Percentiles rank a stretch among this genome's conserved stretches.
phyloP scores from a whole-genome alignment of 2,113 vertebrate genomes.

The Urocitellus parryii region DNA sequence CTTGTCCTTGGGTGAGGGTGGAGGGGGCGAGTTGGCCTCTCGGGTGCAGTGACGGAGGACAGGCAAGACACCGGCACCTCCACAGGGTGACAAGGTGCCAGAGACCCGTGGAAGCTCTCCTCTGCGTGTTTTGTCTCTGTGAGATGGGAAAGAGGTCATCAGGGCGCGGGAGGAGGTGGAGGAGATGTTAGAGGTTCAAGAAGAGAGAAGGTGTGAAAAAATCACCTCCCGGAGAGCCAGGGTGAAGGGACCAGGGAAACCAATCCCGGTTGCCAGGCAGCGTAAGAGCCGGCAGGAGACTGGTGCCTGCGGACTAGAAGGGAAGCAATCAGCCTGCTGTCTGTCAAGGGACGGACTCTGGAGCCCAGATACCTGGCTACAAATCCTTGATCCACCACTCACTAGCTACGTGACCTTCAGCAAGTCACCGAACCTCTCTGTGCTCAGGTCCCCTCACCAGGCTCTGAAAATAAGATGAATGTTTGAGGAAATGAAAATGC shows the following conservation, averaged over 20 bases:
- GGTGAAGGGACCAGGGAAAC: neutral
- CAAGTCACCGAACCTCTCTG: neutral
- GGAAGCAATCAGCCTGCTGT: no score
- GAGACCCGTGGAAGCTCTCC: neutral
- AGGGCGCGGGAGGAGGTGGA: neutral
- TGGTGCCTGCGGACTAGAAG: no score
- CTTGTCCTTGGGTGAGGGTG: no score
- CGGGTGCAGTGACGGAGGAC: neutral
- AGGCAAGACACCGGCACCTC: fast-evolving
- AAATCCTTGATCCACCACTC: neutral
- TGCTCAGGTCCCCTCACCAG: neutral
- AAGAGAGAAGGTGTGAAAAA: neutral
- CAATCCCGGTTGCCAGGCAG: neutral
- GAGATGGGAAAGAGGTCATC: neutral
- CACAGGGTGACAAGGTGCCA: fast-evolving
- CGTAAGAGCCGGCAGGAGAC: neutral
- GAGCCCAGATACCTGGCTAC: neutral
- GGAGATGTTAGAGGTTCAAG: neutral
- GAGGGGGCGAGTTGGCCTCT: neutral
- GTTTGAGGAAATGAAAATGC: neutral
- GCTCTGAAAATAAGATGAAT: neutral
- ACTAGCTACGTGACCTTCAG: neutral
- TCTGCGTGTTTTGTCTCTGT: neutral
- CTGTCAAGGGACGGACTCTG: neutral
- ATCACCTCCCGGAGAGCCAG: neutral